phyloP scores from a whole-genome alignment of 2,797 vertebrate species.

The Apogon talboti region DNA sequence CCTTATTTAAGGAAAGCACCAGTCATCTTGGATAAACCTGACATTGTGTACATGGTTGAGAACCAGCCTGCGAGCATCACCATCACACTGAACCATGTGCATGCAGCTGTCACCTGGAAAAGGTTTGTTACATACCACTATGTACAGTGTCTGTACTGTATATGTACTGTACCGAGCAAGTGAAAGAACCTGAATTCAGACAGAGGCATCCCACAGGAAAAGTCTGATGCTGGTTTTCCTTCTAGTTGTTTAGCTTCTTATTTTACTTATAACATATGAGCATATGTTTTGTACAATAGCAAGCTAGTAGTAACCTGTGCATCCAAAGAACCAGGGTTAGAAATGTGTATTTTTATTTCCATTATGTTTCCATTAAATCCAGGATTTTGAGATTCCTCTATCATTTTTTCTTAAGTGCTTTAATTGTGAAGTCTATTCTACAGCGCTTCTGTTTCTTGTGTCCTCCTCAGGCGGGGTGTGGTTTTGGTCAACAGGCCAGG shows the following conservation, averaged over 20 bases:
- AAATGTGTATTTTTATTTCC: background rate
- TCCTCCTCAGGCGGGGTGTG: conserved; percentile 81
- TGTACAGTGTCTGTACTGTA: background rate
- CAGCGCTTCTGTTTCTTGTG: background rate
- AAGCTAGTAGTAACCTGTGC: background rate
- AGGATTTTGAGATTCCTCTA: too few relatives aligned
- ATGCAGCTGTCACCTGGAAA: conserved; percentile 90
- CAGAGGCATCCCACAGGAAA: background rate
- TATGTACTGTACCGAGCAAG: background rate
- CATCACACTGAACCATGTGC: conserved; percentile 92
- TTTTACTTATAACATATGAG: background rate
- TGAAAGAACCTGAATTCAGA: conserved; percentile 15
- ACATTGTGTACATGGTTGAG: conserved; percentile 90
- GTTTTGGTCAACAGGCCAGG: conserved; percentile 82
- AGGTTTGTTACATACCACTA: conserved; percentile 78
- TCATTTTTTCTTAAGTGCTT: too few relatives aligned
- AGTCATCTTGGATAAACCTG: conserved; percentile 91
- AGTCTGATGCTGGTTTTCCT: conserved; percentile 17
- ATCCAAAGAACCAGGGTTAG: conserved; percentile 10
- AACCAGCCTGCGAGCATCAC: conserved; percentile 87
- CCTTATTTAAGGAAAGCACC: conserved; percentile 90
- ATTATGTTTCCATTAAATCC: too few relatives aligned
- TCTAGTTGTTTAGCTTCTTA: background rate
- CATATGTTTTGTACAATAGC: background rate
- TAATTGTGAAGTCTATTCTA: background rate